Evolutionary conservation across 37 sponge, comb jelly and placozoan genomes (phyloP), one percentile per base, ranked within the genome.

Genomic region (Lycopodina hypogea): DNA sequence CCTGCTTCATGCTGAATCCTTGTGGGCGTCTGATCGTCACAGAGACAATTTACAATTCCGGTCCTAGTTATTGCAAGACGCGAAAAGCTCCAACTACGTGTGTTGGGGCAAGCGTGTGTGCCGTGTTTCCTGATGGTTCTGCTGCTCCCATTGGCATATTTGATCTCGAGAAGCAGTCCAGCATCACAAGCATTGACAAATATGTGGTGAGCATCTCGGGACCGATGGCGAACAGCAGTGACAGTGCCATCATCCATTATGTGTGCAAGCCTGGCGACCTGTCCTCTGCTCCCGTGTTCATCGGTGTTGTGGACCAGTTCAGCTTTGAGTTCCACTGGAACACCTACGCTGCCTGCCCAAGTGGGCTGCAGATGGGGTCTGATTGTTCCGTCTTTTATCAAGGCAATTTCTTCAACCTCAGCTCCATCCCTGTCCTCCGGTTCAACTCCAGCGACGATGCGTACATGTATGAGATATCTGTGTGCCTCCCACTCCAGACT

Each of bases 311-410:
- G 0, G 45, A 74, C 42, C 68, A 29, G 1, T 35, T 48, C 15
- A 57, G 48, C 30, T 70, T 76, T 12, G 84, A 92, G 63, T 79
- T 92, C 41, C 88, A 87, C 42, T 92, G 92, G 92, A 76, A 29
- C 60, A 87, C 88, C 14, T 74, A 56, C 17, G 88, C 79, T 26
- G 92, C 92, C 0, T 92, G 92, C 56, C 88, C 84, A 2, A 29
- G 40, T 24, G 78, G 75, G 0, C 45, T 59, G 9, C n/a, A 34
- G 7, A 24, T 56, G 12, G 88, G 88, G 3, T 55, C 71, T 18
- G 61, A 69, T 69, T 92, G 92, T 50, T 62, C 71, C 8, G 85
- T 92, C 42, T 51, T 33, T 3, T 84, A 87, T 24, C 53, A 71
- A 23, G 80, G 82, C 28, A 77, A 68, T 40, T 39, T 45, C 17